These are phyloP conservation scores for Lamproptera curius DNA, from an alignment of 2,888 invertebrate species.

Conservation along the genomic window DNA sequence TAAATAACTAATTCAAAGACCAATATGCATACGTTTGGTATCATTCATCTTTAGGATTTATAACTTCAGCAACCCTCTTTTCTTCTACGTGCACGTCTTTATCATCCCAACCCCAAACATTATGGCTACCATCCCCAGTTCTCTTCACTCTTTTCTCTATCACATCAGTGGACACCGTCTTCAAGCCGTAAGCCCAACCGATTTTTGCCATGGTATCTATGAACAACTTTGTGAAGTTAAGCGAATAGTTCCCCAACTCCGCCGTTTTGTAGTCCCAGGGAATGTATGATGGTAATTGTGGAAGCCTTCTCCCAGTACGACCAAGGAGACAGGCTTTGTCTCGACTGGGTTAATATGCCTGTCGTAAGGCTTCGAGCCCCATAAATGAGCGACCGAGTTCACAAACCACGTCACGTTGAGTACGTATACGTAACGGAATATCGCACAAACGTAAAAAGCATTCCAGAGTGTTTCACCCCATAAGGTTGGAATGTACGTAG, in stretches of 20 bases:
- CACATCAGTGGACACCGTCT: slow-evolving; percentile 84
- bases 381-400: slow-evolving; percentile 92
- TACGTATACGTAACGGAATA: slow-evolving; percentile 86
- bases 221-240: slow-evolving; percentile 86
- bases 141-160: slow-evolving; percentile 84
- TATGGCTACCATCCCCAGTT: slow-evolving; percentile 86
- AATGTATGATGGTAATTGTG: slow-evolving; percentile 93
- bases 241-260: slow-evolving; percentile 83
- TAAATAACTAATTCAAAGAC: no score
- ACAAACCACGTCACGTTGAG: slow-evolving; percentile 94
- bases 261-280: slow-evolving; percentile 93
- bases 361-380: slow-evolving; percentile 86
- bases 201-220: slow-evolving; percentile 88
- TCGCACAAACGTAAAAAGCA: slow-evolving; percentile 82
- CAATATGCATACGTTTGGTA: neutral
- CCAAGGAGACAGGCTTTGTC: slow-evolving; percentile 80
- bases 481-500: slow-evolving; percentile 83
- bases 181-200: slow-evolving; percentile 93
- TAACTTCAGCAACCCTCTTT: slow-evolving; percentile 12
- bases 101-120: slow-evolving; percentile 87
- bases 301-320: slow-evolving; percentile 88
- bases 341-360: slow-evolving; percentile 85
- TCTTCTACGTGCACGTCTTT: slow-evolving; percentile 29
- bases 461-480: slow-evolving; percentile 86
- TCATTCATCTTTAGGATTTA: slow-evolving; percentile 17